These are phyloP conservation scores for Mantis religiosa DNA, from an alignment of 2,888 invertebrate genomes.

Conservation along the genomic window DNA sequence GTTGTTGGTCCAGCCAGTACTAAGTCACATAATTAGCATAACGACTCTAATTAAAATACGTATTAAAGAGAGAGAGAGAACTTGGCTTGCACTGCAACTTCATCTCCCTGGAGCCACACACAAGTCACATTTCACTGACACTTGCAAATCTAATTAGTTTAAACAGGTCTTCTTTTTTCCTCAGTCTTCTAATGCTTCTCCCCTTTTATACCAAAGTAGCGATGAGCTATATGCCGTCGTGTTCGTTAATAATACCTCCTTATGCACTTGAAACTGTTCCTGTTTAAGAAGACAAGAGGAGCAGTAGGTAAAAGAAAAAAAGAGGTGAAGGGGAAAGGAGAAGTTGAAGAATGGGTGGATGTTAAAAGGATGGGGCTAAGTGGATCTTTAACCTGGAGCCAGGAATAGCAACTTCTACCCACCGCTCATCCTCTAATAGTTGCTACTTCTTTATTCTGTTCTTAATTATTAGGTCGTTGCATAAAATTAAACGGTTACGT, in stretches of 20 bases:
- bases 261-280: slow-evolving; percentile 7
- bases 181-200: not conserved
- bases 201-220: not conserved
- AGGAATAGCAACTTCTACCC: not conserved
- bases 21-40: slow-evolving; percentile 50
- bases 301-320: not conserved
- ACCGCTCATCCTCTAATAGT: slow-evolving; percentile 1
- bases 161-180: slow-evolving; percentile 27
- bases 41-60: slow-evolving; percentile 68
- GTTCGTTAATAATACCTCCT: not conserved
- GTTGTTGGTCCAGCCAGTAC: slow-evolving; percentile 1
- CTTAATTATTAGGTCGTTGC: slow-evolving; percentile 23
- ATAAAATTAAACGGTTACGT: slow-evolving; percentile 20
- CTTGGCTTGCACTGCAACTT: slow-evolving; percentile 24
- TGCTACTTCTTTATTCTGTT: slow-evolving; percentile 22
- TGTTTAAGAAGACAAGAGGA: not conserved
- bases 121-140: slow-evolving; percentile 29
- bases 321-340: not conserved
- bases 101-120: slow-evolving; percentile 19
- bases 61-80: slow-evolving; percentile 21
- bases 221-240: not conserved
- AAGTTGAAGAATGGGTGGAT: slow-evolving; percentile 22
- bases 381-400: slow-evolving; percentile 25
- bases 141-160: slow-evolving; percentile 31
- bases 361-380: slow-evolving; percentile 20